Evolutionary conservation across 2,888 invertebrate genomes (phyloP), one percentile per base, ranked within the genome.

Genomic region (Macaria liturata): DNA sequence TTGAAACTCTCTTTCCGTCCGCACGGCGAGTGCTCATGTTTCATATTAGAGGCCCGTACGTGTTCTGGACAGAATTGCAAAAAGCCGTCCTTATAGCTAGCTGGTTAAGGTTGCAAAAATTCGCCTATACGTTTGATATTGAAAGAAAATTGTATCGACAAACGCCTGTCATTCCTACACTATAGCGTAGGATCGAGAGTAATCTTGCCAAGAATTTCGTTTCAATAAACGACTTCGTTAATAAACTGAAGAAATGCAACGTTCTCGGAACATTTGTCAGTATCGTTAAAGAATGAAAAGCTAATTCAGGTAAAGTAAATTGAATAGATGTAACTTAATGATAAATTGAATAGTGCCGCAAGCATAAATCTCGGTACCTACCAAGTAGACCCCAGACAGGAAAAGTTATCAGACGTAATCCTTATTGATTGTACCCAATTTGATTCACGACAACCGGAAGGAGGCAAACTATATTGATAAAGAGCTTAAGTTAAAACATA

Each of bases 1-100:
- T 74, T 74, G 73, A 71, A 73, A 72, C 75, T 73, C 79, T 74
- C 71, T 75, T 81, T 82, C 83, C 82, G 81, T 69, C 72, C 68
- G 67, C 57, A 54, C 49, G 57, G 49, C 40, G 49, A 66, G 64
- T 68, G 60, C 64, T 60, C 55, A 62, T 64, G 71, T 74, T 66
- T 79, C 73, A 67, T 75, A 75, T 75, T 76, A 72, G 75, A 71
- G 69, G 64, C 64, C 61, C 50, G 69, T 71, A 74, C 75, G 75
- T 80, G 77, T 68, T 66, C 52, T 55, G 59, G 60, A 64, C 55
- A 65, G 59, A 63, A 69, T 60, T 68, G 68, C 65, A 69, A 67
- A 68, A 63, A 59, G 64, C 59, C 54, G 61, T 56, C 66, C 69
- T 68, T 66, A 62, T 59, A 53, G 43, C 34, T 48, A 54, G 53